Evolutionary conservation across 2,113 vertebrate genomes (phyloP).

Genomic region (Eretmochelys imbricata): DNA sequence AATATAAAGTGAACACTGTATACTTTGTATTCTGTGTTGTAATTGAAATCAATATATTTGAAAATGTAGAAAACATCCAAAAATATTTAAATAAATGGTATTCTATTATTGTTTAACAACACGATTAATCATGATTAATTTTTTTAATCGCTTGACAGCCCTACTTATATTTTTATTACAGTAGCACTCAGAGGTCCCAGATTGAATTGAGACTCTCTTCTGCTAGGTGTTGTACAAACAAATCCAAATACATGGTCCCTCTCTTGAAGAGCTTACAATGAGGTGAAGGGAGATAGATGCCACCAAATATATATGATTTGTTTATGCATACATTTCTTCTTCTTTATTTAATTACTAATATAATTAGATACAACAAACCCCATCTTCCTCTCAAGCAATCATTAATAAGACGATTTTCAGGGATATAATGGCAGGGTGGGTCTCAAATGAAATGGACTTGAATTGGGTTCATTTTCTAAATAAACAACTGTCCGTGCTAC

Average conservation of each 20-base stretch:
- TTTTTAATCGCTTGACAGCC: too few species aligned
- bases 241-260: not conserved
- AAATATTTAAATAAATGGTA: too few species aligned
- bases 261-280: not conserved
- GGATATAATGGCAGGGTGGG: not conserved
- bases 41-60: too few species aligned
- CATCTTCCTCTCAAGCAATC: not conserved
- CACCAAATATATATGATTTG: not conserved
- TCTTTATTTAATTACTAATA: not conserved
- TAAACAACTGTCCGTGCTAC: not conserved
- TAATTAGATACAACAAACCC: not conserved
- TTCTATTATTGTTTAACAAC: too few species aligned
- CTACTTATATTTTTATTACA: not conserved
- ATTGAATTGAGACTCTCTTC: not conserved
- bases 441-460: not conserved
- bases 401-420: conserved; percentile 11
- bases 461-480: not conserved
- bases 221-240: not conserved
- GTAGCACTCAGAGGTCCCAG: not conserved
- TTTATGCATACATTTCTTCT: not conserved
- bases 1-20: too few species aligned
- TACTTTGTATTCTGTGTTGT: too few species aligned
- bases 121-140: too few species aligned
- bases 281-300: not conserved
- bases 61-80: too few species aligned